Conservation (phyloP, 2,797 vertebrate species). For the Saxicola maurus region DNA sequence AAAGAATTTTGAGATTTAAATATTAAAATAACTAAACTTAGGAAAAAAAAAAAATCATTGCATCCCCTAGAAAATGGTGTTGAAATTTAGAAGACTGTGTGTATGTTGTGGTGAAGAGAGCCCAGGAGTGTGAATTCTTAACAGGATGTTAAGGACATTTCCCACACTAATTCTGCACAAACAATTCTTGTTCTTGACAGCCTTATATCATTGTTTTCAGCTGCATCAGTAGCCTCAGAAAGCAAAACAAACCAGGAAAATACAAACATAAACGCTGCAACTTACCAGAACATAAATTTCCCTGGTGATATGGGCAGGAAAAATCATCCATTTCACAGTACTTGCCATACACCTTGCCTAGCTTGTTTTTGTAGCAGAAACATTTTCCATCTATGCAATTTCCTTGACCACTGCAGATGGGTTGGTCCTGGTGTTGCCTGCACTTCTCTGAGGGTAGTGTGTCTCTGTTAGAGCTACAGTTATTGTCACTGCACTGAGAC, state of each 20-base stretch:
- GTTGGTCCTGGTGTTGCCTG: slow-evolving; percentile 65
- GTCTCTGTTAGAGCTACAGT: slow-evolving; percentile 54
- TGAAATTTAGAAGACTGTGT: neutral
- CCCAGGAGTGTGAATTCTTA: neutral
- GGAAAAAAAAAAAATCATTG: neutral
- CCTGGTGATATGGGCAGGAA: slow-evolving; percentile 86
- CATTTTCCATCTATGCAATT: slow-evolving; percentile 87
- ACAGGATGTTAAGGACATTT: neutral
- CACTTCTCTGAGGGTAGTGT: slow-evolving; percentile 57
- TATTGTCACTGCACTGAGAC: slow-evolving; percentile 55
- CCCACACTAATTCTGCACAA: neutral
- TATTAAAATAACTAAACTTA: neutral
- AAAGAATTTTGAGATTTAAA: neutral
- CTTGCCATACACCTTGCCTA: slow-evolving; percentile 86
- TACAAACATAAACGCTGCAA: neutral
- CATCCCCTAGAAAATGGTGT: neutral
- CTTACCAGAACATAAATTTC: slow-evolving; percentile 87
- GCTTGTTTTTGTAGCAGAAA: slow-evolving; percentile 83
- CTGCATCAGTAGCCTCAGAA: neutral
- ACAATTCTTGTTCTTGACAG: neutral
- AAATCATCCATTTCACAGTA: slow-evolving; percentile 94
- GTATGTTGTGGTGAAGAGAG: neutral
- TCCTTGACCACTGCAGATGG: slow-evolving; percentile 85
- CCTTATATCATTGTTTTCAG: neutral
- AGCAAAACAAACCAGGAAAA: neutral